Percentiles rank a stretch among this genome's conserved stretches.
phyloP scores from a whole-genome alignment of 2,797 vertebrate species.

The Halcyon smyrnensis region DNA sequence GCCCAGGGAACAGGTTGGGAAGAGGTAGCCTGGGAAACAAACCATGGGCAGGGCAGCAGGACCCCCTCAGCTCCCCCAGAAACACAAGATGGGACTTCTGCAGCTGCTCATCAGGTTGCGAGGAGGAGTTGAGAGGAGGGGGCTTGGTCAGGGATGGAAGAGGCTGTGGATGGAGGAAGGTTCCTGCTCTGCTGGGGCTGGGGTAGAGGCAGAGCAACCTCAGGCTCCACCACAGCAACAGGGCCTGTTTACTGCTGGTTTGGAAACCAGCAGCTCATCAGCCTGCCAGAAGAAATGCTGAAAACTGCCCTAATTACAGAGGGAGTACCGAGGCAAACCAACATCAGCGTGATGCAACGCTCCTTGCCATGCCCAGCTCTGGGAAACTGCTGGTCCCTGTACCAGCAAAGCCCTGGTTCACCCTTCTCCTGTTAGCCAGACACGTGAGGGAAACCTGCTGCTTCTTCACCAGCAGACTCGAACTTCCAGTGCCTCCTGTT shows the following conservation, averaged over 20 bases:
- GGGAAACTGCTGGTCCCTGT: neutral
- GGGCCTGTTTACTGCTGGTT: neutral
- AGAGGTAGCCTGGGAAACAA: neutral
- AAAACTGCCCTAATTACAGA: slow-evolving; percentile 2
- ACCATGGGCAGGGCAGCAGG: neutral
- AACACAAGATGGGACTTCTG: neutral
- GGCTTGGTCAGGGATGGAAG: neutral
- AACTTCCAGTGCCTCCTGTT: neutral
- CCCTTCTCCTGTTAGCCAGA: neutral
- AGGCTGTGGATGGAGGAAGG: neutral
- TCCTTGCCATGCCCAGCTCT: neutral
- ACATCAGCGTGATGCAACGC: neutral
- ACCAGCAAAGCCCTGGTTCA: neutral
- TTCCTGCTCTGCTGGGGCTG: neutral
- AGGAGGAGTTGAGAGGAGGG: neutral
- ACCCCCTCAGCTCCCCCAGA: neutral
- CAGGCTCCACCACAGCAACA: neutral
- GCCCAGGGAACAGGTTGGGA: neutral
- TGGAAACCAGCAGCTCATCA: neutral
- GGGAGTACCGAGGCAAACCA: neutral
- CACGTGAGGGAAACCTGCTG: neutral
- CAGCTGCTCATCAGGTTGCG: neutral
- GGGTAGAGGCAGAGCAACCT: neutral
- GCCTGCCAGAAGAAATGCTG: neutral
- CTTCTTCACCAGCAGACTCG: neutral